Conservation (phyloP, 2,888 invertebrate genomes). For the Chymomyza amoena region DNA sequence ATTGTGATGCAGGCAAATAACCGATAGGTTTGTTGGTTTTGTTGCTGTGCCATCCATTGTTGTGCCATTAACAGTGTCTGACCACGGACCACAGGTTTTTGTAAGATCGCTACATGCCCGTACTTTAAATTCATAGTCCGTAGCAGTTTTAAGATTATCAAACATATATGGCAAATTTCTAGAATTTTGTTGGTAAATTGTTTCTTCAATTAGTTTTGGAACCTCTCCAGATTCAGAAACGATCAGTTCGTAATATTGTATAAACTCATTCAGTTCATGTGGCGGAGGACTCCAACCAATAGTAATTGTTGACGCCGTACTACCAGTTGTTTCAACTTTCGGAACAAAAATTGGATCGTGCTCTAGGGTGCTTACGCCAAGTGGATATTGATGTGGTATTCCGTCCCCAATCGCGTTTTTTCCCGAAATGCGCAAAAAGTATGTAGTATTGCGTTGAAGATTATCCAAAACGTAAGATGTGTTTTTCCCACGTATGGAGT, state of each 20-base stretch:
- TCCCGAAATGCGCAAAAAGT: conserved; percentile 84
- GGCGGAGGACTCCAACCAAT: conserved; percentile 89
- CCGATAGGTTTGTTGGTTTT: conserved; percentile 84
- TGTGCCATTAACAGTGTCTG: conserved; percentile 87
- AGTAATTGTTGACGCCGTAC: conserved; percentile 85
- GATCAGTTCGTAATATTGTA: conserved; percentile 87
- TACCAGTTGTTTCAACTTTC: conserved; percentile 87
- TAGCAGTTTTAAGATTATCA: conserved; percentile 86
- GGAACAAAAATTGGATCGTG: conserved; percentile 89
- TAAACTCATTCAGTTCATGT: conserved; percentile 83
- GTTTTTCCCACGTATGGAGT: conserved; percentile 83
- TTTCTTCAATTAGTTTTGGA: conserved; percentile 80
- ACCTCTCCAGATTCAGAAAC: conserved; percentile 82
- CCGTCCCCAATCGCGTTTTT: conserved; percentile 84
- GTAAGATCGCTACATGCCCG: conserved; percentile 90
- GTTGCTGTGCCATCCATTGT: conserved; percentile 91
- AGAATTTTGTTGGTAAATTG: conserved; percentile 83
- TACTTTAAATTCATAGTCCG: conserved; percentile 88
- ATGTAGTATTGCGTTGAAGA: conserved; percentile 83
- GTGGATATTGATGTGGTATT: conserved; percentile 80
- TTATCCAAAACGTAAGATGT: conserved; percentile 85
- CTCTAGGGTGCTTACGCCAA: conserved; percentile 82
- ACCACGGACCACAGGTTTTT: conserved; percentile 88
- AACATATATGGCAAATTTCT: conserved; percentile 88
- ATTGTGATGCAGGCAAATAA: conserved; percentile 84